These are phyloP conservation scores for Gambusia affinis DNA, from an alignment of 2,113 vertebrate species.

Conservation along the genomic window DNA sequence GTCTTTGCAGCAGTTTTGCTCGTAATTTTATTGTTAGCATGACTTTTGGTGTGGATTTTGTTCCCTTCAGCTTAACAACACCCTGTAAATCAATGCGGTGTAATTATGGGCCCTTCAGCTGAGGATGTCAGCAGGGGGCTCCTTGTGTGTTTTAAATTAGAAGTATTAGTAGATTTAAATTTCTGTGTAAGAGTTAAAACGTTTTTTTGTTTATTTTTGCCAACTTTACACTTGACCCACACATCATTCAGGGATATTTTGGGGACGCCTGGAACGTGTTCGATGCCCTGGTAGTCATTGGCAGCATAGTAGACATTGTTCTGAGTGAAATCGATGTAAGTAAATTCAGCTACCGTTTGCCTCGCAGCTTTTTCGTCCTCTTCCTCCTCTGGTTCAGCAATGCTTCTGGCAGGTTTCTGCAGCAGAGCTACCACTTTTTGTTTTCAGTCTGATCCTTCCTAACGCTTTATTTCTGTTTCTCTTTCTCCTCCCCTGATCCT, in stretches of 20 bases:
- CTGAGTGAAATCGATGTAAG: slow-evolving; percentile 99
- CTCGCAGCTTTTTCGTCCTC: slow-evolving; percentile 45
- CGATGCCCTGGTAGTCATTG: slow-evolving; percentile 99
- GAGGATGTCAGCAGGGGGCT: slow-evolving; percentile 16
- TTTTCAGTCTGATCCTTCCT: slow-evolving; percentile 31
- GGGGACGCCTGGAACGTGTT: slow-evolving; percentile 99
- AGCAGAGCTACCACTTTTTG: slow-evolving; percentile 24
- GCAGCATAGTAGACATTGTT: slow-evolving; percentile 99
- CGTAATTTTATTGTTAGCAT: slow-evolving; percentile 18
- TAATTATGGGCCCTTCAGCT: slow-evolving; percentile 27
- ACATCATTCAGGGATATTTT: slow-evolving; percentile 95
- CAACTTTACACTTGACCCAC: slow-evolving; percentile 54
- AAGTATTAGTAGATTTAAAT: slow-evolving; percentile 6
- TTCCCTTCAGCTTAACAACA: slow-evolving; percentile 9
- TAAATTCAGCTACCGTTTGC: slow-evolving; percentile 76
- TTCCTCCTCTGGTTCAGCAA: slow-evolving; percentile 16
- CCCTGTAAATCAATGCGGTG: neutral
- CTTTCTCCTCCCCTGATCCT: slow-evolving; percentile 38
- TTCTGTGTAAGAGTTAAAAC: slow-evolving; percentile 22
- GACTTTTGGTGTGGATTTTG: neutral
- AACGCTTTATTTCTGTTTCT: slow-evolving; percentile 54
- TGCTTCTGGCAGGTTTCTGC: slow-evolving; percentile 19
- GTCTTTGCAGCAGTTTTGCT: slow-evolving; percentile 29
- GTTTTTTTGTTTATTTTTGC: slow-evolving; percentile 24
- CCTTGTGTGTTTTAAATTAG: slow-evolving; percentile 19